These are phyloP conservation scores for Ceyx cyanopectus DNA, from an alignment of 2,113 vertebrate genomes.

Conservation along the genomic window DNA sequence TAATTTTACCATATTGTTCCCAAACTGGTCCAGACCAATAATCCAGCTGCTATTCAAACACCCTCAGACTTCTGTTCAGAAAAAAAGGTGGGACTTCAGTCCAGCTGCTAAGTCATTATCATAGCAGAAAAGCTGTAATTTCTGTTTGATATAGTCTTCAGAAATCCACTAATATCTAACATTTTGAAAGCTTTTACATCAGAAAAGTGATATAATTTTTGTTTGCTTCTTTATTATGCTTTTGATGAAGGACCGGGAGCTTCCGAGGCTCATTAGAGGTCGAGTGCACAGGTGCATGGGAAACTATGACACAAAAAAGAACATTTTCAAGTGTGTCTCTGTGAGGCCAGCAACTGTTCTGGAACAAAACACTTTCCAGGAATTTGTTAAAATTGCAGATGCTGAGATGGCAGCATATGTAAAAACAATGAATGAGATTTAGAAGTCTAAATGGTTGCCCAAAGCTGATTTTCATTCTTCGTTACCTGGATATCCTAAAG, in stretches of 20 bases:
- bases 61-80: background rate
- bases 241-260: constrained; percentile 85
- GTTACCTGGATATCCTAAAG: background rate
- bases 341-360: constrained; percentile 84
- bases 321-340: constrained; percentile 88
- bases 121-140: background rate
- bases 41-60: background rate
- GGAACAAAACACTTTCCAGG: constrained; percentile 87
- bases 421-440: constrained; percentile 83
- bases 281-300: constrained; percentile 92
- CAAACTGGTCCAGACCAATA: background rate
- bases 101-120: background rate
- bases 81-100: background rate
- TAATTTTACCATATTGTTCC: background rate
- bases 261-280: constrained; percentile 93
- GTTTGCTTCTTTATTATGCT: background rate
- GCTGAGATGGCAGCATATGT: constrained; percentile 83
- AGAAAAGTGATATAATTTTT: background rate
- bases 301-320: constrained; percentile 85
- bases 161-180: background rate
- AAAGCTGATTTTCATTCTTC: background rate
- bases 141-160: background rate
- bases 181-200: background rate
- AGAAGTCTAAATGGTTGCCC: background rate
- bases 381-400: constrained; percentile 84